Percentiles rank a stretch among this genome's conserved stretches.
Conservation (phyloP, 2,888 invertebrate genomes). For the Zonitis immaculata region DNA sequence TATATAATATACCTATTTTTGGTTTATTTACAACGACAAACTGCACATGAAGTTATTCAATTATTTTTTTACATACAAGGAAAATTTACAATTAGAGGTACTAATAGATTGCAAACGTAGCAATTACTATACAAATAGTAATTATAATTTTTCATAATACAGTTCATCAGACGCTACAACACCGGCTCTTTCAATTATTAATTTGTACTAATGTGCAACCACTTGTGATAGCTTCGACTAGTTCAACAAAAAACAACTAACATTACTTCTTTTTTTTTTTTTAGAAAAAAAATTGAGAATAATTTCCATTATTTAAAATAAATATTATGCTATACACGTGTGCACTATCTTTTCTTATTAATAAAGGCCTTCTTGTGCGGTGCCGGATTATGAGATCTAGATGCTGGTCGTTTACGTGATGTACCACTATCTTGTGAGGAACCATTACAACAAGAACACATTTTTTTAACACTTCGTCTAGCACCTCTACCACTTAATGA, state of each 20-base stretch:
- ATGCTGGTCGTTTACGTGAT: slow-evolving; percentile 39
- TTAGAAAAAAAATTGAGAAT: neutral
- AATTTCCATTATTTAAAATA: slow-evolving; percentile 14
- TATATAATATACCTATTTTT: slow-evolving; percentile 18
- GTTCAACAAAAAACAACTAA: slow-evolving; percentile 33
- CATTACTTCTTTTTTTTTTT: slow-evolving; percentile 14
- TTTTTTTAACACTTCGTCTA: slow-evolving; percentile 42
- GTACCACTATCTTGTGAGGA: slow-evolving; percentile 29
- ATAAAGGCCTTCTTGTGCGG: slow-evolving; percentile 46
- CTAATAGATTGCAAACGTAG: slow-evolving; percentile 47
- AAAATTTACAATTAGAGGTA: slow-evolving; percentile 45
- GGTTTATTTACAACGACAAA: slow-evolving; percentile 47
- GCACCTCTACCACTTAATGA: slow-evolving; percentile 42
- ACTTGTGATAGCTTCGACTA: slow-evolving; percentile 37
- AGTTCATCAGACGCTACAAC: slow-evolving; percentile 29
- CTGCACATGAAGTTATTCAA: slow-evolving; percentile 43
- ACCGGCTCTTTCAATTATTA: slow-evolving; percentile 36
- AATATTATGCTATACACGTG: slow-evolving; percentile 29
- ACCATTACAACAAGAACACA: slow-evolving; percentile 47
- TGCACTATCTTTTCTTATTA: slow-evolving; percentile 48
- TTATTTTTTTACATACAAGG: slow-evolving; percentile 40
- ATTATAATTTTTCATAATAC: slow-evolving; percentile 12
- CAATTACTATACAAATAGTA: slow-evolving; percentile 40
- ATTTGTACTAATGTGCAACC: slow-evolving; percentile 48
- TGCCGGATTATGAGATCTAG: slow-evolving; percentile 40